phyloP scores from a whole-genome alignment of 2,888 invertebrate species.

The Heliconius hortense region DNA sequence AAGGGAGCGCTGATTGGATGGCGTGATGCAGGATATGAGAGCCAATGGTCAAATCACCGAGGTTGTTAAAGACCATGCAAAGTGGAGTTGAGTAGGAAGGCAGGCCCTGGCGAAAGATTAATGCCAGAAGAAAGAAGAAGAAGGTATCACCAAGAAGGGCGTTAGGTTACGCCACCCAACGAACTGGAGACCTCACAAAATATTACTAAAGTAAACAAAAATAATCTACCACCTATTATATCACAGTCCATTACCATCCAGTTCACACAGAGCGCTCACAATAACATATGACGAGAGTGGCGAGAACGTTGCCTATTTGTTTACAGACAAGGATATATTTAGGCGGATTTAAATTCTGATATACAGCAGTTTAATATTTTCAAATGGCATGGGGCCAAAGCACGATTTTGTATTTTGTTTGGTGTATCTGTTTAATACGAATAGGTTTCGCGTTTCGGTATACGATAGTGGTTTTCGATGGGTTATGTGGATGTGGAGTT shows the following conservation, averaged over 20 bases:
- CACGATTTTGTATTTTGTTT: conserved; percentile 28
- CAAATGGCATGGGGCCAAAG: conserved; percentile 35
- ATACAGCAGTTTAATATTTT: conserved; percentile 29
- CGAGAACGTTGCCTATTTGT: conserved; percentile 24
- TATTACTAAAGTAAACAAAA: background rate
- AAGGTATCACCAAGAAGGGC: no score
- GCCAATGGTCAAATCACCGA: no score
- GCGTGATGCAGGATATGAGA: no score
- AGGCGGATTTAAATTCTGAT: conserved; percentile 29
- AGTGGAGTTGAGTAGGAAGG: no score
- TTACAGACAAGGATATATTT: conserved; percentile 30
- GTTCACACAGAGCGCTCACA: conserved; percentile 30
- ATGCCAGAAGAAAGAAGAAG: no score
- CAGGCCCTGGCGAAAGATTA: no score
- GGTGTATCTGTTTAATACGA: conserved; percentile 31
- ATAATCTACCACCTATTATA: background rate
- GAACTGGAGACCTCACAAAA: background rate
- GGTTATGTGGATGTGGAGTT: background rate
- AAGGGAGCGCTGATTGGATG: no score
- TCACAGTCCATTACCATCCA: conserved; percentile 17
- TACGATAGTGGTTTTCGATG: conserved; percentile 17
- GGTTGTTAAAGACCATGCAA: no score
- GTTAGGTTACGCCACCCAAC: no score
- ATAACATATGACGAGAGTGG: conserved; percentile 13
- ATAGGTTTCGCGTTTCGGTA: conserved; percentile 11